Evolutionary conservation across 1,140 invertebrate genomes (phyloP).

Genomic region (Ceratina japonica): DNA sequence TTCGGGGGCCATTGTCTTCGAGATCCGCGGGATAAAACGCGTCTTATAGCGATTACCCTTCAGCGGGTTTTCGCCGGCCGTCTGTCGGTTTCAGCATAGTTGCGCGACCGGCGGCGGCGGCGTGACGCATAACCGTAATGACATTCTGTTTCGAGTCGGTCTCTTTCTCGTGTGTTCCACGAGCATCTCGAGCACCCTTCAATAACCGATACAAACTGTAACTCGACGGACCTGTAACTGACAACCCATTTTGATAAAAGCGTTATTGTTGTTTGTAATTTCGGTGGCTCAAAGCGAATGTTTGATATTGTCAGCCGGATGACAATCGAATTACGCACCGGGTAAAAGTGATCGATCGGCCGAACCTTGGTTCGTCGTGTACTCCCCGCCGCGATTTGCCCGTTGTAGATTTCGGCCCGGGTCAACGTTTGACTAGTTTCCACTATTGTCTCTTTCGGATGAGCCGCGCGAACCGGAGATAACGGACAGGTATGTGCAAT

Average conservation of each 20-base stretch:
- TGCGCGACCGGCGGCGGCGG: background rate
- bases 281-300: conserved; percentile 46
- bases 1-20: background rate
- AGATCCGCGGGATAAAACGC: conserved; percentile 31
- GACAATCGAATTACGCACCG: conserved; percentile 3
- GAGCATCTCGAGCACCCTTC: conserved; percentile 15
- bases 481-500: no score
- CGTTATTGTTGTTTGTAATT: conserved; percentile 55
- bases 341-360: background rate
- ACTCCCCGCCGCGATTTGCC: background rate
- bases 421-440: conserved; percentile 5
- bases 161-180: conserved; percentile 21
- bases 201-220: conserved; percentile 55
- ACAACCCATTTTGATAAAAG: conserved; percentile 75
- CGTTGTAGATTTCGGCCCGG: background rate
- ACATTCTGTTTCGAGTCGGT: background rate
- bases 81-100: background rate
- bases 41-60: conserved; percentile 22
- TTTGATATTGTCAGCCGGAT: background rate
- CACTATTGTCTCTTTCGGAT: background rate
- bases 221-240: conserved; percentile 61
- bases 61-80: background rate
- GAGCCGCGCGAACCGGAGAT: no score
- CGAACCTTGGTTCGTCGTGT: background rate
- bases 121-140: background rate